These are phyloP conservation scores for Peribatodes rhomboidaria DNA, from an alignment of 2,888 invertebrate genomes.

Conservation along the genomic window DNA sequence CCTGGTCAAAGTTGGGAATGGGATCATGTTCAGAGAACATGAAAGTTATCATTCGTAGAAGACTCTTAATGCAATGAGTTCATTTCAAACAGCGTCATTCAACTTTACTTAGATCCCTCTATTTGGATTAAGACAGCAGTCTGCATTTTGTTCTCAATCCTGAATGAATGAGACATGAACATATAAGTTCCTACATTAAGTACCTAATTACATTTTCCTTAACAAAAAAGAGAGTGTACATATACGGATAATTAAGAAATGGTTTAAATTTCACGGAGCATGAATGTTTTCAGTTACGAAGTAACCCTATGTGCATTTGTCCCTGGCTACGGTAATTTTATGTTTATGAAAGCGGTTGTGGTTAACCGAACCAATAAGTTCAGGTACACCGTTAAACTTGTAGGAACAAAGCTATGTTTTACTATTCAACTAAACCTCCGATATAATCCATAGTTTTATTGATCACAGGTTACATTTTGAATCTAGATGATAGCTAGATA, in stretches of 20 bases:
- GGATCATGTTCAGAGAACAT: background rate
- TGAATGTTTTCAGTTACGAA: background rate
- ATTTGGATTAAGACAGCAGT: no score
- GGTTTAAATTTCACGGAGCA: background rate
- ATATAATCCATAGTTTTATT: no score
- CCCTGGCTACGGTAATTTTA: slow-evolving; percentile 59
- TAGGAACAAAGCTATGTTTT: background rate
- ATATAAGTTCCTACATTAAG: no score
- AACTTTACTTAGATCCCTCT: no score
- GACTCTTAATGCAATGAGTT: background rate
- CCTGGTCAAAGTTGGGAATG: slow-evolving; percentile 1
- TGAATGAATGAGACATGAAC: no score
- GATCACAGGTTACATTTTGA: background rate
- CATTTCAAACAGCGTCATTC: background rate
- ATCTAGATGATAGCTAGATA: no score
- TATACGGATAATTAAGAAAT: no score
- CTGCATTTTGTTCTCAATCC: no score
- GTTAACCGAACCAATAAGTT: slow-evolving; percentile 20
- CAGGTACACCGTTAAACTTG: background rate
- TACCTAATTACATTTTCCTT: no score
- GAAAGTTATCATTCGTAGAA: background rate
- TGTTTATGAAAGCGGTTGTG: slow-evolving; percentile 38
- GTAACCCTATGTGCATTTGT: slow-evolving; percentile 60
- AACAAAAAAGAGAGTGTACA: no score
- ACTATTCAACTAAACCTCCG: background rate